These are phyloP conservation scores for Meles meles DNA, from an alignment of 2,113 vertebrate species.

Conservation along the genomic window DNA sequence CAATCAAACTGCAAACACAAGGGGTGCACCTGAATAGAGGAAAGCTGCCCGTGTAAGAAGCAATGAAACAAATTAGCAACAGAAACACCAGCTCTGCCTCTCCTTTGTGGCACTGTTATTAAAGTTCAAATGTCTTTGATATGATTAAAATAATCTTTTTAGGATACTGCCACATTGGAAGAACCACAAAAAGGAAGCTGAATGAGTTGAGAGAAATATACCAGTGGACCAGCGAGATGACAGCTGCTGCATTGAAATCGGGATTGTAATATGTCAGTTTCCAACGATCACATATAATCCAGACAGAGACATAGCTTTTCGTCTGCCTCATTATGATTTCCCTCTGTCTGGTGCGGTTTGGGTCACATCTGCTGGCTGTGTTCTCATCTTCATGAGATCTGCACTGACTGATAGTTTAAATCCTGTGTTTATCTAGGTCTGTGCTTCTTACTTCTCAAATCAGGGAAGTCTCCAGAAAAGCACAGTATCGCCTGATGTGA, in stretches of 20 bases:
- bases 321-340: constrained; percentile 7
- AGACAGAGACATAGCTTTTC: constrained; percentile 16
- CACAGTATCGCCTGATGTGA: neutral
- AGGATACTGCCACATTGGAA: constrained; percentile 30
- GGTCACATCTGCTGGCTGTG: constrained; percentile 48
- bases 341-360: constrained; percentile 14
- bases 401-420: constrained; percentile 36
- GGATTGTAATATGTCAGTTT: constrained; percentile 46
- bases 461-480: neutral
- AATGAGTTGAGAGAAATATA: constrained; percentile 42
- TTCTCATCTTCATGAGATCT: constrained; percentile 56
- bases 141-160: constrained; percentile 57
- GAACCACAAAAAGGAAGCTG: constrained; percentile 30
- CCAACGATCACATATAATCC: neutral
- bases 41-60: neutral
- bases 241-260: neutral
- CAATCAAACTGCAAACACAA: neutral
- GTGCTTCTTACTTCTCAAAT: neutral
- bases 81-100: neutral
- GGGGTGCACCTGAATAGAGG: neutral
- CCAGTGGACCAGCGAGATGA: constrained; percentile 34
- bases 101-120: constrained; percentile 46
- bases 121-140: constrained; percentile 51
- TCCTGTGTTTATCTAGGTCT: constrained; percentile 15
- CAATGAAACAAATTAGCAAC: constrained; percentile 13